Percentiles rank a stretch among this genome's conserved stretches.
phyloP scores from a whole-genome alignment of 1,140 invertebrate genomes.

The Brachionus angularis region DNA sequence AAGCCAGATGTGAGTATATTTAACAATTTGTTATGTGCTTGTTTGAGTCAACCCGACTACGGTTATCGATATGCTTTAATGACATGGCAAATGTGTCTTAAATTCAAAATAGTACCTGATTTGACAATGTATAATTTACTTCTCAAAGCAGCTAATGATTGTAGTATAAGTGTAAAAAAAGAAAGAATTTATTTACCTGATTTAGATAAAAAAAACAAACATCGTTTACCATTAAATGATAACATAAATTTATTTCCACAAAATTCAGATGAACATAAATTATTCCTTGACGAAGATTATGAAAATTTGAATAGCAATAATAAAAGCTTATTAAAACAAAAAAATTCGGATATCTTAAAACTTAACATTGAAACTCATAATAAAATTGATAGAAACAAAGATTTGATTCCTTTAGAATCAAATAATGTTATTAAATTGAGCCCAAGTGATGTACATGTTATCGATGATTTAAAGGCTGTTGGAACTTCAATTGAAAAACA shows the following conservation, averaged over 20 bases:
- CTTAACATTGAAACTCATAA: not conserved
- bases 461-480: slow-evolving; percentile 4
- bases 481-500: slow-evolving; percentile 10
- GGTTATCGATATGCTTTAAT: slow-evolving; percentile 37
- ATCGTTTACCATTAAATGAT: not conserved
- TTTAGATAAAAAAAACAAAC: not conserved
- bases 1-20: slow-evolving; percentile 7
- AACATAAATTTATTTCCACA: slow-evolving; percentile 17
- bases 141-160: slow-evolving; percentile 37
- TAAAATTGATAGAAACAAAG: not conserved
- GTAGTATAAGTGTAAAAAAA: slow-evolving; percentile 23
- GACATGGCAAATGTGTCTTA: slow-evolving; percentile 32
- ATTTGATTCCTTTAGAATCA: no score
- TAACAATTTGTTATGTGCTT: slow-evolving; percentile 38
- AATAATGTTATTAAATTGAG: not conserved
- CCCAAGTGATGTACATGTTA: slow-evolving; percentile 1
- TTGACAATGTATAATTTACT: slow-evolving; percentile 4
- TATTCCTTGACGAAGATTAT: slow-evolving; percentile 14
- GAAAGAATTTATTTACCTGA: not conserved
- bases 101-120: slow-evolving; percentile 18
- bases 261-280: not conserved
- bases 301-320: not conserved
- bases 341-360: not conserved
- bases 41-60: slow-evolving; percentile 23
- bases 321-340: not conserved